Conservation (phyloP, 1,140 invertebrate genomes). For the Dendrolimus punctatus region DNA sequence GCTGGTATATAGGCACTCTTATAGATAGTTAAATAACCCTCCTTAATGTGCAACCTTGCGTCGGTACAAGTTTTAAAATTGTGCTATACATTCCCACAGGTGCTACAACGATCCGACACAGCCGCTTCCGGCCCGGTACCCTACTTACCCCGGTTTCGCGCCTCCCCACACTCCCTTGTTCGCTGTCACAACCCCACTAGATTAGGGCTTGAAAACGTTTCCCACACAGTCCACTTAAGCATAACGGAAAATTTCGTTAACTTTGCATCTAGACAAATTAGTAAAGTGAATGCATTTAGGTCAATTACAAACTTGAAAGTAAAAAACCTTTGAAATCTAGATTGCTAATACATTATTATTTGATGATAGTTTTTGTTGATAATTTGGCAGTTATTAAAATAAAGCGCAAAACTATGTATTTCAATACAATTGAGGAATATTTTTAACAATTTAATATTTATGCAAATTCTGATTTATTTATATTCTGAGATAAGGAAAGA, state of each 20-base stretch:
- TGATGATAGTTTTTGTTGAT: no score
- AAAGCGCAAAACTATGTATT: no score
- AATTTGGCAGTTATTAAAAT: no score
- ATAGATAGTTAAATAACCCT: slow-evolving; percentile 1
- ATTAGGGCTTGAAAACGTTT: slow-evolving; percentile 29
- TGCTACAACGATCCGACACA: slow-evolving; percentile 51
- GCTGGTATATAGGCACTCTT: not conserved
- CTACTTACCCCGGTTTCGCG: slow-evolving; percentile 34
- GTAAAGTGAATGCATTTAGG: slow-evolving; percentile 5
- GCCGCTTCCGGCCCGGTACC: slow-evolving; percentile 53
- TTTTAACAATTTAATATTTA: no score
- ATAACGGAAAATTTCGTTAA: slow-evolving; percentile 57
- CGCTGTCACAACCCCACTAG: slow-evolving; percentile 20
- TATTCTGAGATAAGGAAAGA: no score
- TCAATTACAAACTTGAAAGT: no score
- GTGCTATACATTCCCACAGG: slow-evolving; percentile 57
- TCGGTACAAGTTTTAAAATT: slow-evolving; percentile 33
- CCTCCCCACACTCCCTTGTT: slow-evolving; percentile 22
- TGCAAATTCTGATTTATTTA: no score
- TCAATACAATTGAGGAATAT: no score
- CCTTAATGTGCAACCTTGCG: not conserved
- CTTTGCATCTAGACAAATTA: slow-evolving; percentile 36
- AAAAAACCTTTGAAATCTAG: no score
- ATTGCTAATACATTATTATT: no score
- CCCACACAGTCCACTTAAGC: slow-evolving; percentile 47